phyloP scores from a whole-genome alignment of 1,140 invertebrate species.

The Platorchestia sp. region DNA sequence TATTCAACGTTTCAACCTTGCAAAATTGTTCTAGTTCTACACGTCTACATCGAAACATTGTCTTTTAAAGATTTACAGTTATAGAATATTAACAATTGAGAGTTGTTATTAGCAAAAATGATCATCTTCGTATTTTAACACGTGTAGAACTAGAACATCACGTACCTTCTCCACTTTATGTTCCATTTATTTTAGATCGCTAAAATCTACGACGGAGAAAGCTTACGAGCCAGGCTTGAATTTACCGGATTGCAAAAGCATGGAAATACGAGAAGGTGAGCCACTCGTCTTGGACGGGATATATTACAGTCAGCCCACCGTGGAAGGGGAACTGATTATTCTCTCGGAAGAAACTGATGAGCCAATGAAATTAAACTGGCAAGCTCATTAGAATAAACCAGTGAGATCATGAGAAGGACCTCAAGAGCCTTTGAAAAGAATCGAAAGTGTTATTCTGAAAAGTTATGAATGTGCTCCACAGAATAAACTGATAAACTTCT shows the following conservation, averaged over 20 bases:
- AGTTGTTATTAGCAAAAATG: no score
- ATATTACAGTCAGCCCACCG: not conserved
- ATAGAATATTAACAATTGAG: no score
- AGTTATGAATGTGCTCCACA: no score
- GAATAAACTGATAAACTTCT: not conserved
- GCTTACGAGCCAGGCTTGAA: not conserved
- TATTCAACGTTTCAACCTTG: no score
- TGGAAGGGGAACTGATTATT: not conserved
- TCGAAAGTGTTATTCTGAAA: no score
- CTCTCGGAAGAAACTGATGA: not conserved
- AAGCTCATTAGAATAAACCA: no score
- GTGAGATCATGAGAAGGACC: not conserved
- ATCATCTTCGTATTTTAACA: no score
- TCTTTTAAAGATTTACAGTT: no score
- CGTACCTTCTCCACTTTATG: not conserved
- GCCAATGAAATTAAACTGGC: no score
- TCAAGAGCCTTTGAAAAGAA: not conserved
- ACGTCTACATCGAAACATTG: no score
- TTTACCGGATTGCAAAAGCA: not conserved
- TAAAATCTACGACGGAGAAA: not conserved
- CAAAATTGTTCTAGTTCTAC: no score
- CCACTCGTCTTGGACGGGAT: not conserved
- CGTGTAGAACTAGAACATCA: no score
- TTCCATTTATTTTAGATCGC: not conserved
- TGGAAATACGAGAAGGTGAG: not conserved